phyloP scores from a whole-genome alignment of 2,797 vertebrate genomes.

The Crypturellus tataupa region DNA sequence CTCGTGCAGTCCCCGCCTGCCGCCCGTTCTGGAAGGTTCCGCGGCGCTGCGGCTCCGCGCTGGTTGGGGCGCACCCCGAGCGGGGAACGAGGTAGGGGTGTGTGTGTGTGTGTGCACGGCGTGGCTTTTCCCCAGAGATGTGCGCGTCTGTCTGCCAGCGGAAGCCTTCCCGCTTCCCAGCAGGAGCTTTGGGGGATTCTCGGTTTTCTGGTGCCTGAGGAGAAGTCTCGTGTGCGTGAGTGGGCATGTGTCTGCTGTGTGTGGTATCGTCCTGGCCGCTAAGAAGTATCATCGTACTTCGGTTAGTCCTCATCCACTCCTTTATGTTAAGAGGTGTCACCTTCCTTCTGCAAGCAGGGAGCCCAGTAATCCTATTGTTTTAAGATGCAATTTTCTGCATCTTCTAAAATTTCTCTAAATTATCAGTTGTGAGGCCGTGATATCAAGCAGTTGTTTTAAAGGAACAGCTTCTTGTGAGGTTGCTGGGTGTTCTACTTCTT shows the following conservation, averaged over 20 bases:
- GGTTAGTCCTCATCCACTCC: fast-evolving
- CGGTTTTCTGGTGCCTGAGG: fast-evolving
- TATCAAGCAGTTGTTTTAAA: fast-evolving
- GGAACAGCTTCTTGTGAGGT: not conserved
- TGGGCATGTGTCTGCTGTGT: fast-evolving
- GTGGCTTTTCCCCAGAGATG: fast-evolving
- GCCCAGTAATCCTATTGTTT: not conserved
- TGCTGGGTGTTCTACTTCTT: fast-evolving
- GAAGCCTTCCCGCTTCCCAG: fast-evolving
- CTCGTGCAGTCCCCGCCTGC: too few species aligned
- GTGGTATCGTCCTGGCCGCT: fast-evolving
- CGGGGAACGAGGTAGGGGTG: fast-evolving
- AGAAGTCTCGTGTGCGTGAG: fast-evolving
- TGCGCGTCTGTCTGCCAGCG: fast-evolving
- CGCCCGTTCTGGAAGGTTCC: too few species aligned
- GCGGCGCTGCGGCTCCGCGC: too few species aligned
- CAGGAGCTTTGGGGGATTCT: fast-evolving
- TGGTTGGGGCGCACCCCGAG: fast-evolving
- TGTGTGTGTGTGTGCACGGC: fast-evolving
- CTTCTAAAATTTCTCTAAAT: not conserved
- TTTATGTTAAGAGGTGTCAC: fast-evolving
- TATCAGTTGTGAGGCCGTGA: fast-evolving
- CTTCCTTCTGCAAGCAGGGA: fast-evolving
- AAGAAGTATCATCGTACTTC: fast-evolving
- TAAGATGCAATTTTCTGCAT: not conserved